Conservation (phyloP, 1,140 invertebrate species). For the Hetaerina americana region DNA sequence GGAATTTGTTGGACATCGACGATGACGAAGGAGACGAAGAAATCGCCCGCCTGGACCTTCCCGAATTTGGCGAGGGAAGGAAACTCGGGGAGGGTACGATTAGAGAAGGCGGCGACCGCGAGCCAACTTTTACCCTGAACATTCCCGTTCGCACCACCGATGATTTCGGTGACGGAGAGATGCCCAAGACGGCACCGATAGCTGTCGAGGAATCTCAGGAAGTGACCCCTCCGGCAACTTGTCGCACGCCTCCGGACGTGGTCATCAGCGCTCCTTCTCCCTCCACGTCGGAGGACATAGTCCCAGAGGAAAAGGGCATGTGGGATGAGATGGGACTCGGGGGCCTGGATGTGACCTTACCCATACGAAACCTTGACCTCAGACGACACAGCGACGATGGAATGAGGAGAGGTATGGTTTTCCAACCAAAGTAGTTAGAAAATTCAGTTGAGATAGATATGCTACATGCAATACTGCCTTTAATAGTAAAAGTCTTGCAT, state of each 20-base stretch:
- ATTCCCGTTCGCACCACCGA: neutral
- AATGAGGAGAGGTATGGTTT: neutral
- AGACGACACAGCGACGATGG: neutral
- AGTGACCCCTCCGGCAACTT: neutral
- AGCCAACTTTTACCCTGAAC: neutral
- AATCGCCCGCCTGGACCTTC: neutral
- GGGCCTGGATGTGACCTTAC: neutral
- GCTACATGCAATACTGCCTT: too few species aligned
- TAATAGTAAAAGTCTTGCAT: too few species aligned
- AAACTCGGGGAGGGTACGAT: neutral
- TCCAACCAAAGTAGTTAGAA: too few species aligned
- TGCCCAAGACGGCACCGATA: neutral
- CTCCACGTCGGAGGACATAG: constrained; percentile 8
- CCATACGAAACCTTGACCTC: neutral
- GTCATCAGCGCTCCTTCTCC: constrained; percentile 18
- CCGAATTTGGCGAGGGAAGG: neutral
- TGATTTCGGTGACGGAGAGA: neutral
- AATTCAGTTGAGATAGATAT: too few species aligned
- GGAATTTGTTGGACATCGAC: neutral
- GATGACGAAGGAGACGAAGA: neutral
- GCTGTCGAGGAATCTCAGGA: neutral
- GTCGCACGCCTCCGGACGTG: constrained; percentile 15
- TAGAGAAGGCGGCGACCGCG: neutral
- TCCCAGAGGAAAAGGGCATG: neutral
- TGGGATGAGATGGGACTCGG: neutral